Evolutionary conservation across 2,797 vertebrate species (phyloP), one percentile per base, ranked within the genome.

Genomic region (Halcyon chelicuti): DNA sequence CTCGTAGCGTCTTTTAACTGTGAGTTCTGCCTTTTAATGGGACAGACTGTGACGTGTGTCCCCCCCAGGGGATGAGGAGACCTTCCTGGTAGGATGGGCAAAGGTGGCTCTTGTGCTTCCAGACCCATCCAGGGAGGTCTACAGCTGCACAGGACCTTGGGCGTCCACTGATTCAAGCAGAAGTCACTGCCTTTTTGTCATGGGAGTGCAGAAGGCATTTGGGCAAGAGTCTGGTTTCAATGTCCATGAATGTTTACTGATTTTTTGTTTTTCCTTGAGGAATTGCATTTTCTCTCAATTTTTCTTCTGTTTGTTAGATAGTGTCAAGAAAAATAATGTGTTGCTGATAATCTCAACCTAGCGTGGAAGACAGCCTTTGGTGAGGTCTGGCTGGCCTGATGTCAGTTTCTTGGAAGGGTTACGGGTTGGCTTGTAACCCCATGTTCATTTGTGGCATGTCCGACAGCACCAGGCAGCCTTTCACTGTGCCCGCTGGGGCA

Each of bases 381-480:
- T 0, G 2, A 62, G 68, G 42, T 47, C 71, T 81, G 65, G 23
- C 79, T 85, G 94, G 74, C 75, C 67, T 1, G 0, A 11, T 33
- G 67, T 33, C 83, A 83, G 76, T n/a, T 74, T 5, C 82, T 82
- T 2, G 1, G 22, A 37, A 86, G 72, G 87, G 46, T 37, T 61
- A 25, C 33, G 66, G 58, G 54, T 16, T 85, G 67, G 63, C 79
- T 78, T 9, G 1, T 2, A 16, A 4, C 47, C 23, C 19, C 0
- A 44, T 18, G 39, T 2, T 42, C 16, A 2, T 0, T 3, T 37
- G 70, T 49, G 0, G 1, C 0, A 8, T 0, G 2, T 7, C 54
- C 0, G 3, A 14, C 68, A 2, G 80, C 9, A 2, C 4, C 37
- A 29, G 37, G 21, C 6, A 7, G 35, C 55, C 31, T 26, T 40